Conservation (phyloP, 1,140 invertebrate species). For the Drepana arcuata region DNA sequence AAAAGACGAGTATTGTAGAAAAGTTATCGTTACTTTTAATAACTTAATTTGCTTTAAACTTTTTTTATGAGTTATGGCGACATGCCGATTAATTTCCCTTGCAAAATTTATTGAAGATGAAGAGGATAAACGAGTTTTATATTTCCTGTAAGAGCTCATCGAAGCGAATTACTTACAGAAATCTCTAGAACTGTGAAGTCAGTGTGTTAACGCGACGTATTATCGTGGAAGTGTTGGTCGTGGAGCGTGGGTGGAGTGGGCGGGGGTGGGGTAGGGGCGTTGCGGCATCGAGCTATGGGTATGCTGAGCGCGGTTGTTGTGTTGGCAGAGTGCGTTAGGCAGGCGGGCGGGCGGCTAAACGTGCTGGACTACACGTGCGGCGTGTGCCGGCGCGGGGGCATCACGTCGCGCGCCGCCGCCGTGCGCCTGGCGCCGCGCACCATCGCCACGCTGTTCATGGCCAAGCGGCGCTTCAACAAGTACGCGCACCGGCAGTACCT, state of each 20-base stretch:
- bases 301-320: conserved; percentile 1
- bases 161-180: too few relatives aligned
- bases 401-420: conserved; percentile 60
- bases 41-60: too few relatives aligned
- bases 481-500: conserved; percentile 65
- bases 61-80: too few relatives aligned
- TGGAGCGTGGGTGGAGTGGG: not conserved
- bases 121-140: too few relatives aligned
- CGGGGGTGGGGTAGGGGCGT: conserved; percentile 12
- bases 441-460: conserved; percentile 65
- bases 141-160: too few relatives aligned
- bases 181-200: too few relatives aligned
- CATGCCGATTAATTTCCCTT: too few relatives aligned
- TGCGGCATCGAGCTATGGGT: too few relatives aligned
- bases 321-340: conserved; percentile 61
- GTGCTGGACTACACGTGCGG: conserved; percentile 67
- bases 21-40: too few relatives aligned
- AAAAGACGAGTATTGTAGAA: too few relatives aligned
- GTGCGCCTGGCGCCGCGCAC: conserved; percentile 57
- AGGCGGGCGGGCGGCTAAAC: conserved; percentile 43
- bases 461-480: conserved; percentile 66
- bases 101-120: too few relatives aligned
- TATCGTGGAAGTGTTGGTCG: not conserved
- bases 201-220: too few relatives aligned
- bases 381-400: conserved; percentile 59